phyloP scores from a whole-genome alignment of 1,140 invertebrate species.

The Drosophila novamexicana region DNA sequence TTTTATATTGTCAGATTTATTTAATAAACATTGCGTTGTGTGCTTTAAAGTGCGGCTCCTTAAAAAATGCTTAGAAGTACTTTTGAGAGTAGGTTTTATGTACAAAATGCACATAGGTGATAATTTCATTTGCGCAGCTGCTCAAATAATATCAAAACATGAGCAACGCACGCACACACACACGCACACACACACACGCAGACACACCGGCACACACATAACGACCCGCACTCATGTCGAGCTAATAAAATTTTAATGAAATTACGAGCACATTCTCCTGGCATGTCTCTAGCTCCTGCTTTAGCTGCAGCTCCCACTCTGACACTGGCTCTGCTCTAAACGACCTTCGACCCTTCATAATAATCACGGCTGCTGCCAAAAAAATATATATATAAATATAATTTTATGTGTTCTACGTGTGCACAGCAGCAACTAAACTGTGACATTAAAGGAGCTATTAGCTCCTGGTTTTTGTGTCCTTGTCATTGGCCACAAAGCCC shows the following conservation, averaged over 20 bases:
- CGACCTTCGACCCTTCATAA: constrained; percentile 68
- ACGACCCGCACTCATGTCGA: constrained; percentile 56
- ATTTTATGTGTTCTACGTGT: constrained; percentile 74
- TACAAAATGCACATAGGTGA: constrained; percentile 73
- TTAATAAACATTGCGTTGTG: no score
- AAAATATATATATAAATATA: constrained; percentile 21
- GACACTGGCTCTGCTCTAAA: background rate
- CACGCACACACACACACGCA: background rate
- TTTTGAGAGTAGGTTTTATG: constrained; percentile 45
- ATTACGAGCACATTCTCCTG: constrained; percentile 60
- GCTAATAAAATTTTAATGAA: constrained; percentile 83
- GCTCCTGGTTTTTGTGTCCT: constrained; percentile 35
- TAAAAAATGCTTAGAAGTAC: background rate
- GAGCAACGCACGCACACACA: constrained; percentile 9
- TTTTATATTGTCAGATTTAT: no score
- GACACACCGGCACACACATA: background rate
- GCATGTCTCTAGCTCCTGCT: constrained; percentile 18
- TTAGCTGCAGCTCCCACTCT: constrained; percentile 10
- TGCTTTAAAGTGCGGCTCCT: background rate
- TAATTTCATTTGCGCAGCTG: constrained; percentile 74
- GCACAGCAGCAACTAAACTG: constrained; percentile 62
- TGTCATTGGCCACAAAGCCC: constrained; percentile 44
- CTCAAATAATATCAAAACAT: constrained; percentile 61
- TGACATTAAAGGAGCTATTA: constrained; percentile 77
- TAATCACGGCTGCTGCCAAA: constrained; percentile 58